Conservation (phyloP, 2,113 vertebrate species). For the Delphinapterus leucas region DNA sequence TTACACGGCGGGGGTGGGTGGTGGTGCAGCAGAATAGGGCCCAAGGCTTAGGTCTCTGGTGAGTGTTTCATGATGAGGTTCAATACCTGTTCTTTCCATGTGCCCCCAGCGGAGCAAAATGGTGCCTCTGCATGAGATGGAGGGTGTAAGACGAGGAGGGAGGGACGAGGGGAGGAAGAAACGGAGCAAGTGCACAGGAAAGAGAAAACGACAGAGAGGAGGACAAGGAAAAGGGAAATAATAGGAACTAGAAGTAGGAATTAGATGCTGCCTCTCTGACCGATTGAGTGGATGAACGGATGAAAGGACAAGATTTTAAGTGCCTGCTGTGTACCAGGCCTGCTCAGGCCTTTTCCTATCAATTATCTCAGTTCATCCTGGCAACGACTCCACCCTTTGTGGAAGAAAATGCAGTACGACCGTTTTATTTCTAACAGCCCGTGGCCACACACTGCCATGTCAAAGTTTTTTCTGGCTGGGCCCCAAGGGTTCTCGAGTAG, state of each 20-base stretch:
- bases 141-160: background rate
- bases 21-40: background rate
- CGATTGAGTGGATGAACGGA: background rate
- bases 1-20: background rate
- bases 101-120: background rate
- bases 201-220: background rate
- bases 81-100: background rate
- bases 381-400: background rate
- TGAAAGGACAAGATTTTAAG: background rate
- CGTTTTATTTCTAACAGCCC: background rate
- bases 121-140: background rate
- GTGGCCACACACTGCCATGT: background rate
- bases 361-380: background rate
- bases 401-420: background rate
- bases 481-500: background rate
- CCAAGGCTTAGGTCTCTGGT: background rate
- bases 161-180: background rate
- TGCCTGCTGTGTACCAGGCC: background rate
- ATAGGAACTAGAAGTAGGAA: background rate
- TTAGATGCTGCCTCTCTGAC: background rate
- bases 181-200: background rate
- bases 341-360: background rate
- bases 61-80: background rate
- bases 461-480: background rate
- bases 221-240: background rate